Evolutionary conservation across 1,140 invertebrate species (phyloP).

Genomic region (Bombus fervidus): DNA sequence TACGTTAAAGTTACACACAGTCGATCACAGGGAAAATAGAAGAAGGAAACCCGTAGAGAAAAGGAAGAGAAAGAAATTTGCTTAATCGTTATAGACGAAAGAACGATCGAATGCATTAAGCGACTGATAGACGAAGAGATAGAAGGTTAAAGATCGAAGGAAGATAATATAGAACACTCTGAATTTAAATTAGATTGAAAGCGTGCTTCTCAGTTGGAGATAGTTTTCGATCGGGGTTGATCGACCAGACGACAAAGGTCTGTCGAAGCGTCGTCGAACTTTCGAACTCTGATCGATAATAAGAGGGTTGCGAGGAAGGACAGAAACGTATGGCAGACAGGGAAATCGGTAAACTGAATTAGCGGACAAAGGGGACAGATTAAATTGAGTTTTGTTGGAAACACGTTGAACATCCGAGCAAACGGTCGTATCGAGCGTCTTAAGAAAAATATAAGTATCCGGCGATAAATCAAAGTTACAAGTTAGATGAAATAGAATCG

Average conservation of each 20-base stretch:
- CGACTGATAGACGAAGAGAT: not conserved
- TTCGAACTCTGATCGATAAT: slow-evolving; percentile 31
- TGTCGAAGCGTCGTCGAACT: slow-evolving; percentile 6
- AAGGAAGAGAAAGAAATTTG: not conserved
- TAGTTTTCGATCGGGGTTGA: not conserved
- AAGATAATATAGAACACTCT: not conserved
- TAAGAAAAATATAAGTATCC: not conserved
- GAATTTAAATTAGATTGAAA: slow-evolving; percentile 10
- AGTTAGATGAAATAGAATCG: not conserved
- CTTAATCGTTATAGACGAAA: not conserved
- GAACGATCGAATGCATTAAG: not conserved
- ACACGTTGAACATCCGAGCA: not conserved
- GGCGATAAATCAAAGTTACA: not conserved
- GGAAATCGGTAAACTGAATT: slow-evolving; percentile 38
- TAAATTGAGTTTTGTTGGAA: not conserved
- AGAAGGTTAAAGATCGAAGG: not conserved
- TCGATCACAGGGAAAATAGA: not conserved
- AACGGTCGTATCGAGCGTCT: not conserved
- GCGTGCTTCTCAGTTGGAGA: not conserved
- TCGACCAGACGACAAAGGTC: slow-evolving; percentile 1
- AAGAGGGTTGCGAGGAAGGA: not conserved
- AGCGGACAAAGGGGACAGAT: slow-evolving; percentile 16
- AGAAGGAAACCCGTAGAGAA: not conserved
- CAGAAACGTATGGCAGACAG: not conserved
- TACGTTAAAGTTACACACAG: too few relatives aligned